A percentile compares a stretch with the other conserved stretches of the same genome.
These are phyloP conservation scores for Ptychoptera albimana DNA, from an alignment of 2,888 invertebrate species.

Conservation along the genomic window DNA sequence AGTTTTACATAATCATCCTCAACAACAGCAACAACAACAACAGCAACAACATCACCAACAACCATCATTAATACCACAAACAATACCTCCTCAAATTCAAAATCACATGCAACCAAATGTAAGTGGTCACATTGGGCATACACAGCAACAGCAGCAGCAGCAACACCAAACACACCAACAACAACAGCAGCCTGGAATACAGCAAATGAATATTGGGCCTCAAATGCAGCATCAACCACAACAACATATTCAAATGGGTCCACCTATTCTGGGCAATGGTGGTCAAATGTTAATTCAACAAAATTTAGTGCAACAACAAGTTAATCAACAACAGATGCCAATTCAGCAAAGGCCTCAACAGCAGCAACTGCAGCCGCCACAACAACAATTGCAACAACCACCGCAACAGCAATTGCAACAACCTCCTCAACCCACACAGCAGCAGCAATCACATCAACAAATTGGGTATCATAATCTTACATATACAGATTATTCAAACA, in stretches of 20 bases:
- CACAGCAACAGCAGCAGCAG: not conserved
- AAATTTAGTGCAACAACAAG: not conserved
- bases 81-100: no score
- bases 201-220: constrained; percentile 1
- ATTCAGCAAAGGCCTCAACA: constrained; percentile 4
- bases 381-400: constrained; percentile 6
- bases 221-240: not conserved
- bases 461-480: constrained; percentile 7
- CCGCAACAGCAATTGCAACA: constrained; percentile 8
- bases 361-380: constrained; percentile 3
- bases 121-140: not conserved
- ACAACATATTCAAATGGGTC: constrained; percentile 3
- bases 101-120: not conserved
- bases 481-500: constrained; percentile 7
- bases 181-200: constrained; percentile 3
- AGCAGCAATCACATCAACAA: constrained; percentile 5
- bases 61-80: no score
- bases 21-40: no score
- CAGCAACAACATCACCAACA: no score
- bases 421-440: constrained; percentile 7
- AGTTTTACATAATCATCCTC: no score
- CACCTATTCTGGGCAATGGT: not conserved
- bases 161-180: not conserved
- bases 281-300: not conserved
- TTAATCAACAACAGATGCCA: constrained; percentile 3